Conservation (phyloP, 2,888 invertebrate genomes). For the Copidosoma aretas region DNA sequence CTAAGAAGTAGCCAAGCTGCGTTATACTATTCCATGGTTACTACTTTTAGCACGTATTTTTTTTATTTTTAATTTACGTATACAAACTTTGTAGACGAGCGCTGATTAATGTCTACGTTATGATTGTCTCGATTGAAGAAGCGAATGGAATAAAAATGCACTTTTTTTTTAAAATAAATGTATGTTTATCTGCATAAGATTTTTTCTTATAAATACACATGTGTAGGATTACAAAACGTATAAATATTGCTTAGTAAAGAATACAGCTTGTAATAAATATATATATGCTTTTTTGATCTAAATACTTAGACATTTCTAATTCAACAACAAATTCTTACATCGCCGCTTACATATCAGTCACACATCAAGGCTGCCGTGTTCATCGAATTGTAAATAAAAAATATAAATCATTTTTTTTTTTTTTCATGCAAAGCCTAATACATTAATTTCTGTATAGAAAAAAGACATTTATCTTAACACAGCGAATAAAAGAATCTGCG, state of each 20-base stretch:
- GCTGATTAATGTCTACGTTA: background rate
- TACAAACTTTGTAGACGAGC: too few species aligned
- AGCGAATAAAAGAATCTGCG: slow-evolving; percentile 28
- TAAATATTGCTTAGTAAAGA: slow-evolving; percentile 56
- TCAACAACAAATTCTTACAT: slow-evolving; percentile 40
- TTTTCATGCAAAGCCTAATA: slow-evolving; percentile 19
- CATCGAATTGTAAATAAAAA: slow-evolving; percentile 29
- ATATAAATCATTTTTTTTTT: slow-evolving; percentile 20
- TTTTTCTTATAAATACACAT: slow-evolving; percentile 51
- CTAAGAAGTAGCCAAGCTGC: slow-evolving; percentile 75
- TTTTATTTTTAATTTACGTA: background rate
- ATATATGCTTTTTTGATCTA: slow-evolving; percentile 39
- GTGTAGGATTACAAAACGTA: slow-evolving; percentile 55
- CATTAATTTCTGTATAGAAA: slow-evolving; percentile 28
- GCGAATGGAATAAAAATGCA: slow-evolving; percentile 35
- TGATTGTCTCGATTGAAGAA: slow-evolving; percentile 29
- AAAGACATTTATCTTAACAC: slow-evolving; percentile 16
- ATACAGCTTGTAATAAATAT: slow-evolving; percentile 54
- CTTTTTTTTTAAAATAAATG: slow-evolving; percentile 47
- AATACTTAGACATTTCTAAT: slow-evolving; percentile 39
- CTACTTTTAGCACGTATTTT: background rate
- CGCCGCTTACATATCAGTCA: slow-evolving; percentile 32
- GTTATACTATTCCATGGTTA: slow-evolving; percentile 6
- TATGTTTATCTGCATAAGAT: slow-evolving; percentile 50
- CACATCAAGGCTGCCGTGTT: slow-evolving; percentile 30